Evolutionary conservation across 2,113 vertebrate species (phyloP), one percentile per base, ranked within the genome.

Genomic region (Mormoops blainvillei): DNA sequence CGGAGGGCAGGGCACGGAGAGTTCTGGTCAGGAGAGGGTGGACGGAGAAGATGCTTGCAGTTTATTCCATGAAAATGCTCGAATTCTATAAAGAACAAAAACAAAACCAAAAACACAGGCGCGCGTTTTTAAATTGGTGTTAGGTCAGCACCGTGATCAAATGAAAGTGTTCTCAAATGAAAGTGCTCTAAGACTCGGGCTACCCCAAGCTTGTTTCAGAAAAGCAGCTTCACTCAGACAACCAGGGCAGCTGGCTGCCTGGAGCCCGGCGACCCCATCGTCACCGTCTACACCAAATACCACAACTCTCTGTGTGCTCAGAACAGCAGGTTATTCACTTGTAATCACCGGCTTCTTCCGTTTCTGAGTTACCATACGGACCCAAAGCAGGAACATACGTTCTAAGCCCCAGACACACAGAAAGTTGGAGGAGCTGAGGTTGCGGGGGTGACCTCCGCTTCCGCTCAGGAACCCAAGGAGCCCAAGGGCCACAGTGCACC

Each of bases 181-280:
- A 94, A 74, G 61, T 48, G 41, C 76, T n/a, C 71, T 56, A 54
- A 89, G 71, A 56, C 43, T 63, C 36, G 58, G 58, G 76, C 52
- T 50, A 85, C 48, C 38, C 45, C 45, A 80, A 4, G 19, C 5
- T 68, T 54, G 33, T 67, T 31, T 77, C 91, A 43, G 73, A 76
- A 89, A 85, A 54, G 22, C 70, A 54, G 26, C 20, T 67, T n/a
- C n/a, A 5, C n/a, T 85, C 31, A 48, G 26, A 5, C 33, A 38
- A 22, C 26, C 15, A 5, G 68, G 33, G 61, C 5, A 18, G 50
- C 6, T 33, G 56, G 31, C 48, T 28, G 84, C 48, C 7, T 41
- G 20, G 58, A 89, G 24, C 7, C 78, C 28, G 6, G 33, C 54
- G 20, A 31, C 76, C 7, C 54, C 61, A 10, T 28, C 38, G 19